These are phyloP conservation scores for Bradypus variegatus DNA, from an alignment of 2,797 vertebrate species.

Conservation along the genomic window DNA sequence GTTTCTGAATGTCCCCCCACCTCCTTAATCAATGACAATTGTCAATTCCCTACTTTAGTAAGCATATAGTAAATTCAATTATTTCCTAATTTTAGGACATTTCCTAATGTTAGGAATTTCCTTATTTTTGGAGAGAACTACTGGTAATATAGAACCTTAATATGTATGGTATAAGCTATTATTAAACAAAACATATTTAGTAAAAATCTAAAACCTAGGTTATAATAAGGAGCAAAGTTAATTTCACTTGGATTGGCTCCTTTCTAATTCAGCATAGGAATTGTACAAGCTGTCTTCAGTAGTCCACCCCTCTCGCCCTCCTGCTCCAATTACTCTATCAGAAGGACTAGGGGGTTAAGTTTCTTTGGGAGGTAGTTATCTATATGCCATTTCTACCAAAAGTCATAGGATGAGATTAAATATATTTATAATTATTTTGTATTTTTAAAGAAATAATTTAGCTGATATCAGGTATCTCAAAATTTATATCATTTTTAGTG, in stretches of 20 bases:
- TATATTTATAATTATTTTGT: neutral
- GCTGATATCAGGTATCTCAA: neutral
- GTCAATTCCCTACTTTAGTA: neutral
- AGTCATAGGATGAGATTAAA: neutral
- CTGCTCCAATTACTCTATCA: neutral
- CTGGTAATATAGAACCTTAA: neutral
- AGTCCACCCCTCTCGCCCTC: neutral
- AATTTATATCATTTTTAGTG: neutral
- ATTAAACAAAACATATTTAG: neutral
- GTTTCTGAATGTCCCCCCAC: neutral
- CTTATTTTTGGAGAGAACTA: neutral
- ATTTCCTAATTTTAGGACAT: neutral
- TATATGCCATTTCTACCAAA: neutral
- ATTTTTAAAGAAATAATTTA: neutral
- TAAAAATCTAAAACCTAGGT: neutral
- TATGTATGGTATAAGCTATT: neutral
- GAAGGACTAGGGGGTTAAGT: neutral
- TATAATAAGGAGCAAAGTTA: neutral
- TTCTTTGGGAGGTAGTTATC: neutral
- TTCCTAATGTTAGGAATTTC: neutral
- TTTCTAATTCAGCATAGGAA: neutral
- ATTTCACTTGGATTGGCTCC: neutral
- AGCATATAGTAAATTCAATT: neutral
- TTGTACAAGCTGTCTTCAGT: neutral
- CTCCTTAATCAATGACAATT: neutral